A percentile compares a stretch with the other conserved stretches of the same genome.
These are phyloP conservation scores for Eupeodes corollae DNA, from an alignment of 1,140 invertebrate species.

Conservation along the genomic window DNA sequence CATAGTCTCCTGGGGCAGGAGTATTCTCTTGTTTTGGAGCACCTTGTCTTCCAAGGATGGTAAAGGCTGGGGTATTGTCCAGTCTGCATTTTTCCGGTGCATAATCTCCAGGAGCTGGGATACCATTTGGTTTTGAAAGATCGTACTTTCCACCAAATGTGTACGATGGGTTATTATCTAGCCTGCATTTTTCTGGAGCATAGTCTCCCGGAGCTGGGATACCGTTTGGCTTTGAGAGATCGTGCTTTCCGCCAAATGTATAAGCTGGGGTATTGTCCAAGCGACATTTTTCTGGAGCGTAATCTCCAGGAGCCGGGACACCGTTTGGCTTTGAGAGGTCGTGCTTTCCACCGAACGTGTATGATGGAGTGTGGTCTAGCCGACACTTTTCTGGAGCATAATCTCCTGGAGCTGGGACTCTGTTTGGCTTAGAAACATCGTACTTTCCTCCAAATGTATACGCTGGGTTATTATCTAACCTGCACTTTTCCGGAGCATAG, in stretches of 20 bases:
- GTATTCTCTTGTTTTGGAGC: constrained; percentile 41
- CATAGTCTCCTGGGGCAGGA: constrained; percentile 50
- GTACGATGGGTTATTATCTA: constrained; percentile 39
- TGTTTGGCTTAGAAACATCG: constrained; percentile 42
- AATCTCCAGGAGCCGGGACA: constrained; percentile 56
- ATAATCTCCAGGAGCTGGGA: constrained; percentile 50
- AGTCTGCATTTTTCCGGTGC: constrained; percentile 47
- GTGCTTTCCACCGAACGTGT: constrained; percentile 46
- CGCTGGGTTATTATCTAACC: constrained; percentile 36
- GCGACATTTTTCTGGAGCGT: constrained; percentile 64
- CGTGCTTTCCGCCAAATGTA: constrained; percentile 40
- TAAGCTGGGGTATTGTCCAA: constrained; percentile 43
- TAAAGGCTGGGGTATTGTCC: constrained; percentile 46
- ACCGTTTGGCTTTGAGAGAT: constrained; percentile 29
- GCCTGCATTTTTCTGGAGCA: constrained; percentile 47
- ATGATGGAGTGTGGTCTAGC: constrained; percentile 47
- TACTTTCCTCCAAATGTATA: constrained; percentile 41
- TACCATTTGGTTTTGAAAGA: constrained; percentile 52
- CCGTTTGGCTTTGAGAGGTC: constrained; percentile 42
- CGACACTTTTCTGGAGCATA: constrained; percentile 52
- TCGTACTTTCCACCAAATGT: constrained; percentile 41
- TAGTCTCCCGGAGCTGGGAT: constrained; percentile 44
- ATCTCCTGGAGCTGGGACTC: constrained; percentile 47
- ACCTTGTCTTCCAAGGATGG: constrained; percentile 43
- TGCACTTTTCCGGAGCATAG: constrained; percentile 48